A percentile compares a stretch with the other conserved stretches of the same genome.
Evolutionary conservation across 2,113 vertebrate species (phyloP).

Genomic region (Podilymbus podiceps): DNA sequence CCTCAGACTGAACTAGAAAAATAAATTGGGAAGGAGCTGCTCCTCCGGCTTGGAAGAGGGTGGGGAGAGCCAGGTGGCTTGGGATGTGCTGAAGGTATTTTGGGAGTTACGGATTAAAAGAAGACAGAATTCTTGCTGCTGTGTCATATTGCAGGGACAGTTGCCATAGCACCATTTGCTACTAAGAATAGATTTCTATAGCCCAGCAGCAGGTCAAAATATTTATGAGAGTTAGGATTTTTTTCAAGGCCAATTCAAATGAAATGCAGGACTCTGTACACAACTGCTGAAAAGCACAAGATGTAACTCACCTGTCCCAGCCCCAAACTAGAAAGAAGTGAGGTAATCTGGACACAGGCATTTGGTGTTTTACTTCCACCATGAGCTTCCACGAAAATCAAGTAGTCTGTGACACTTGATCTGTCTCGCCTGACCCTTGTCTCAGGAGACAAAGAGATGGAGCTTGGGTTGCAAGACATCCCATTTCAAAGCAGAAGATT

Average conservation of each 20-base stretch:
- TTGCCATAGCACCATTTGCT: slow-evolving; percentile 52
- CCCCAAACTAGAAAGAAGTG: neutral
- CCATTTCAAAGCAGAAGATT: neutral
- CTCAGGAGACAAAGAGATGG: neutral
- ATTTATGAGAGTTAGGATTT: neutral
- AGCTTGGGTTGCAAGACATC: neutral
- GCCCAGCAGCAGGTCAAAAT: slow-evolving; percentile 38
- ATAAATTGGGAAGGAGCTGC: neutral
- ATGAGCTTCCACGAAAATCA: neutral
- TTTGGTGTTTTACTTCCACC: neutral
- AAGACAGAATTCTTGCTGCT: slow-evolving; percentile 24
- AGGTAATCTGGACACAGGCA: neutral
- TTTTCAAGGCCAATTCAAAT: neutral
- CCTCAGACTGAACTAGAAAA: slow-evolving; percentile 52
- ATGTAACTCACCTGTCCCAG: neutral
- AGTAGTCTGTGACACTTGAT: neutral
- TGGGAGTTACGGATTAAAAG: slow-evolving; percentile 4
- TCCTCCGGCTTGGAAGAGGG: neutral
- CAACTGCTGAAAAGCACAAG: neutral
- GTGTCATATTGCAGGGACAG: slow-evolving; percentile 41
- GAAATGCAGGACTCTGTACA: neutral
- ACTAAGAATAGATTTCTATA: slow-evolving; percentile 47
- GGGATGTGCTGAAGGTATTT: slow-evolving; percentile 47
- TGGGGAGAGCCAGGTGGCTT: slow-evolving; percentile 48
- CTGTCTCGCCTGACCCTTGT: neutral